Percentiles rank a stretch among this genome's conserved stretches.
These are phyloP conservation scores for Trichacis sp. DNA, from an alignment of 2,888 invertebrate genomes.

Conservation along the genomic window DNA sequence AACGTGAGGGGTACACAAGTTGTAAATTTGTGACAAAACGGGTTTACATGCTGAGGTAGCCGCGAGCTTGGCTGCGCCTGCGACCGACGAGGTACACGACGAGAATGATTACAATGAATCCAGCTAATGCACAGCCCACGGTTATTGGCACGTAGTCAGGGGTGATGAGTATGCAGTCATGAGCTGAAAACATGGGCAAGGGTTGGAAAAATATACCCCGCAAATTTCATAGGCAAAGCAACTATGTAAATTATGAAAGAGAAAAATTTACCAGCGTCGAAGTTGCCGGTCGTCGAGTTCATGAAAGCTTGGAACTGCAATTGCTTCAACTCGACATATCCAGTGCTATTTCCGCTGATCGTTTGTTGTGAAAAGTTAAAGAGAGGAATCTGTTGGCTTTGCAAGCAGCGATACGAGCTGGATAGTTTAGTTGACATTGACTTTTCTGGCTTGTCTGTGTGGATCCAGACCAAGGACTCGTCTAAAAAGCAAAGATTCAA, in stretches of 20 bases:
- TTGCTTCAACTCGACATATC: conserved; percentile 72
- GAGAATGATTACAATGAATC: conserved; percentile 90
- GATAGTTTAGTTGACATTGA: conserved; percentile 74
- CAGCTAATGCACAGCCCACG: conserved; percentile 93
- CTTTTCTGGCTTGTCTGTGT: no score
- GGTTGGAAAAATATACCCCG: no score
- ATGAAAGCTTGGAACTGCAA: conserved; percentile 84
- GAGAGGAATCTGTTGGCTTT: conserved; percentile 73
- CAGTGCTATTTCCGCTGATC: conserved; percentile 60
- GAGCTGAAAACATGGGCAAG: conserved; percentile 71
- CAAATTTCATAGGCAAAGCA: no score
- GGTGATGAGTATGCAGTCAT: conserved; percentile 80
- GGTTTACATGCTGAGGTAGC: conserved; percentile 91
- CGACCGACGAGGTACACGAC: conserved; percentile 94
- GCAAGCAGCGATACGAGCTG: conserved; percentile 81
- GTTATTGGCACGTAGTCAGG: conserved; percentile 96
- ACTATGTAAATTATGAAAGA: no score
- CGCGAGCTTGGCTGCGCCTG: conserved; percentile 83
- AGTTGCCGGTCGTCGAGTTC: conserved; percentile 69
- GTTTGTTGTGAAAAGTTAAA: no score
- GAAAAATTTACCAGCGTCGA: conserved; percentile 74
- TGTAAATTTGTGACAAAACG: no score
- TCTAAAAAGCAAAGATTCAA: conserved; percentile 46
- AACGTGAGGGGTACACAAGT: no score
- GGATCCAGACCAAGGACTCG: conserved; percentile 68